phyloP scores from a whole-genome alignment of 2,888 invertebrate species.

The Elegia similella region DNA sequence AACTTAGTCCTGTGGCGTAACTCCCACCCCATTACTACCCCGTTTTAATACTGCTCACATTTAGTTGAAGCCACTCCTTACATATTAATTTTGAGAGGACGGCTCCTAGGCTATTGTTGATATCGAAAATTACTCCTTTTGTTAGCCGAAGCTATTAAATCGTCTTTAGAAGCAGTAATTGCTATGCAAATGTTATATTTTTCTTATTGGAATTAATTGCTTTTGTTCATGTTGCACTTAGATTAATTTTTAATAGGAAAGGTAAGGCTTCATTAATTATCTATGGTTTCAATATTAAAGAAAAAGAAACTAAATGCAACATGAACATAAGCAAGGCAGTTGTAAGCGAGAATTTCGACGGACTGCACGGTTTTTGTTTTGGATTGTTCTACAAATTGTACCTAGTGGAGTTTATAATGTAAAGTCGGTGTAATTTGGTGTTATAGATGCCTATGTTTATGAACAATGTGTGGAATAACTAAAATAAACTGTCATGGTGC shows the following conservation, averaged over 20 bases:
- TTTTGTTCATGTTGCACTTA: background rate
- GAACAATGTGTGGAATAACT: too few relatives aligned
- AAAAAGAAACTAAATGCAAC: too few relatives aligned
- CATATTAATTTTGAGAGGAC: slow-evolving; percentile 67
- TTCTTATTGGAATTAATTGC: slow-evolving; percentile 3
- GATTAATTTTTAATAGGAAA: slow-evolving; percentile 27
- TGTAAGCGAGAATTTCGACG: too few relatives aligned
- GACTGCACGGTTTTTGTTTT: too few relatives aligned
- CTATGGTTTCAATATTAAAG: too few relatives aligned
- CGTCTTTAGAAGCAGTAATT: slow-evolving; percentile 23
- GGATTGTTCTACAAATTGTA: too few relatives aligned
- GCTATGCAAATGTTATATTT: slow-evolving; percentile 19
- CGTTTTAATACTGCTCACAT: slow-evolving; percentile 74
- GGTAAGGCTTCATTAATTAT: slow-evolving; percentile 51
- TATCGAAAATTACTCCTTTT: slow-evolving; percentile 37
- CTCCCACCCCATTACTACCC: slow-evolving; percentile 62
- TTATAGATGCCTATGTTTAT: too few relatives aligned
- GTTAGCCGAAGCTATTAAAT: slow-evolving; percentile 32
- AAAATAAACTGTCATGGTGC: too few relatives aligned
- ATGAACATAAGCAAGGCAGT: too few relatives aligned
- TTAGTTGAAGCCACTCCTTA: slow-evolving; percentile 61
- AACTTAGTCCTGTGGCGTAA: slow-evolving; percentile 26
- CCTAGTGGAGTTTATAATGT: too few relatives aligned
- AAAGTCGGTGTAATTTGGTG: too few relatives aligned
- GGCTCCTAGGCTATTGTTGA: slow-evolving; percentile 40